Evolutionary conservation across 2,888 invertebrate species (phyloP), one percentile per base, ranked within the genome.

Genomic region (Alcis repandata): DNA sequence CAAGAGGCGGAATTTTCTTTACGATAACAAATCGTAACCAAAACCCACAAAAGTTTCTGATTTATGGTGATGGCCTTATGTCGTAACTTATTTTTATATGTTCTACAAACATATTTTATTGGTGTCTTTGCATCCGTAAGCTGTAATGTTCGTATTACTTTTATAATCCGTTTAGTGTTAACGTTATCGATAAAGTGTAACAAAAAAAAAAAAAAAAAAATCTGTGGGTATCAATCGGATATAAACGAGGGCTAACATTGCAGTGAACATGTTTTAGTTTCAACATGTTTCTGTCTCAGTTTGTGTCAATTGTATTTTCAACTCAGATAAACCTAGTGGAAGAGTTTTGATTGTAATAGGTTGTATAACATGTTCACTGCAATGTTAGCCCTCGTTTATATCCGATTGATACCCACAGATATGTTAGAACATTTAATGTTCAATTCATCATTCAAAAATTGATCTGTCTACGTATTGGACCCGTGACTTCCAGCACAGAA

Each of bases 81-180:
- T 76, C 75, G 74, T 81, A 79, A 80, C 78, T 78, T 80, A 79
- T 80, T 80, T 80, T 80, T 66, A 67, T 69, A 75, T 76, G 70
- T 70, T 77, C 70, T 69, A 76, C 69, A 71, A 73, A 71, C 72
- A 69, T 73, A 76, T 75, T 78, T 77, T 74, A 72, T 70, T 69
- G 66, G 68, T 69, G 60, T 69, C 63, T 73, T 71, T 68, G 70
- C 63, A 68, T 68, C 64, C 52, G 40, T 56, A 2, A 22, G 49
- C 41, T 58, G 60, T 67, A 61, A 53, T 49, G 48, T 51, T 67
- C 51, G 46, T 65, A 65, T 67, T 64, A 63, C 22, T 62, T 63
- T 64, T 66, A 67, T 62, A 66, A 67, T 62, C 59, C 59, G 63
- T 66, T 68, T 69, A 67, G 67, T 49, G 58, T 60, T 59, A 68